These are phyloP conservation scores for Malurus melanocephalus DNA, from an alignment of 2,113 vertebrate species.

Conservation along the genomic window DNA sequence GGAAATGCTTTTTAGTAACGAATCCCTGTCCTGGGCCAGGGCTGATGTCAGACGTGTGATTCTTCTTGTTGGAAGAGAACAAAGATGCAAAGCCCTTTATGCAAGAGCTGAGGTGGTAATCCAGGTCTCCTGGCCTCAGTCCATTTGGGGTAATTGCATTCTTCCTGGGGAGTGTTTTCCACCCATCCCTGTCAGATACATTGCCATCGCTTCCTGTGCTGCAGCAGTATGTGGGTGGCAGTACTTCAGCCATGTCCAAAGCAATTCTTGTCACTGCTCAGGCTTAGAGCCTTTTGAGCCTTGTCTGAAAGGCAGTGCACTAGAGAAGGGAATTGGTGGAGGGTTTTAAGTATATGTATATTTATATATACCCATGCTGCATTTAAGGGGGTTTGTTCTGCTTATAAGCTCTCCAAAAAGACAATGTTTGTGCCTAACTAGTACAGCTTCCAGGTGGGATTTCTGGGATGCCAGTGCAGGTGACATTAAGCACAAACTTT, in stretches of 20 bases:
- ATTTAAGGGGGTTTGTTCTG: not conserved
- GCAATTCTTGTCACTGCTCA: not conserved
- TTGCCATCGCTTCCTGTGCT: not conserved
- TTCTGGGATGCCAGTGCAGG: not conserved
- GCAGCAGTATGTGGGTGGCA: not conserved
- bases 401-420: not conserved
- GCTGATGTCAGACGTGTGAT: not conserved
- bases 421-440: not conserved
- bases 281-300: not conserved
- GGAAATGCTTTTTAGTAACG: not conserved
- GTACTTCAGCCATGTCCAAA: not conserved
- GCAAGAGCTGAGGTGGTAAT: slow-evolving; percentile 20
- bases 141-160: not conserved
- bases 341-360: not conserved
- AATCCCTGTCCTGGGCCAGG: not conserved
- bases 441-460: not conserved
- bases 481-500: not conserved
- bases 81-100: slow-evolving; percentile 1
- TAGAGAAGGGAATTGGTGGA: not conserved
- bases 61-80: not conserved
- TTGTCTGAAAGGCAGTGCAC: not conserved
- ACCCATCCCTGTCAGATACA: not conserved
- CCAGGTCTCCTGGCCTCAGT: not conserved
- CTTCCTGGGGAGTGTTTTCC: not conserved
- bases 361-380: not conserved